phyloP scores from a whole-genome alignment of 2,888 invertebrate genomes.

The Lymantria monacha region DNA sequence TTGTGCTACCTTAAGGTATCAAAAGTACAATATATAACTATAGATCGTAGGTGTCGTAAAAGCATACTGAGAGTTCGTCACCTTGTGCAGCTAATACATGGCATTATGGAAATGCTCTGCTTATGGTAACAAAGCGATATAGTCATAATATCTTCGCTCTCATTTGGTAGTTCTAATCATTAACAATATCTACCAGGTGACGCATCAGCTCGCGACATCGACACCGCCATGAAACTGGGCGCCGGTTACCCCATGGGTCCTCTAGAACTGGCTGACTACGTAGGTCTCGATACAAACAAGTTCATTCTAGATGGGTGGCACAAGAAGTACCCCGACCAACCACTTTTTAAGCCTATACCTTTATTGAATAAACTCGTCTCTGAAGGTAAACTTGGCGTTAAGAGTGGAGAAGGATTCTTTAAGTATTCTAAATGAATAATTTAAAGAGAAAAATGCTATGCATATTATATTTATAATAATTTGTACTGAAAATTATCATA shows the following conservation, averaged over 20 bases:
- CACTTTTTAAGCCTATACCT: conserved; percentile 41
- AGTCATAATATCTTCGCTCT: too few relatives aligned
- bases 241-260: conserved; percentile 96
- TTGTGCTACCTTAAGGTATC: too few relatives aligned
- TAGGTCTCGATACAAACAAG: conserved; percentile 91
- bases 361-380: conserved; percentile 85
- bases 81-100: too few relatives aligned
- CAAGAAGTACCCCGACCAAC: conserved; percentile 67
- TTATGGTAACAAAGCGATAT: too few relatives aligned
- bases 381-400: conserved; percentile 91
- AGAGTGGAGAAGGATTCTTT: conserved; percentile 93
- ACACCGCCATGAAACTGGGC: conserved; percentile 95
- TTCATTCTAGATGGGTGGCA: conserved; percentile 91
- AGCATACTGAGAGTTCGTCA: too few relatives aligned
- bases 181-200: conserved; percentile 72
- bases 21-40: too few relatives aligned
- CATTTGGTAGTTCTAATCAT: neutral
- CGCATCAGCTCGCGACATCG: conserved; percentile 89
- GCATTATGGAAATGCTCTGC: too few relatives aligned
- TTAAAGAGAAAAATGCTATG: conserved; percentile 1
- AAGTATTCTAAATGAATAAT: conserved; percentile 81
- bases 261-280: conserved; percentile 92
- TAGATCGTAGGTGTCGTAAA: too few relatives aligned
- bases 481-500: neutral
- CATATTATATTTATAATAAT: neutral